Evolutionary conservation across 2,888 invertebrate genomes (phyloP), one percentile per base, ranked within the genome.

Genomic region (Melieria picta): DNA sequence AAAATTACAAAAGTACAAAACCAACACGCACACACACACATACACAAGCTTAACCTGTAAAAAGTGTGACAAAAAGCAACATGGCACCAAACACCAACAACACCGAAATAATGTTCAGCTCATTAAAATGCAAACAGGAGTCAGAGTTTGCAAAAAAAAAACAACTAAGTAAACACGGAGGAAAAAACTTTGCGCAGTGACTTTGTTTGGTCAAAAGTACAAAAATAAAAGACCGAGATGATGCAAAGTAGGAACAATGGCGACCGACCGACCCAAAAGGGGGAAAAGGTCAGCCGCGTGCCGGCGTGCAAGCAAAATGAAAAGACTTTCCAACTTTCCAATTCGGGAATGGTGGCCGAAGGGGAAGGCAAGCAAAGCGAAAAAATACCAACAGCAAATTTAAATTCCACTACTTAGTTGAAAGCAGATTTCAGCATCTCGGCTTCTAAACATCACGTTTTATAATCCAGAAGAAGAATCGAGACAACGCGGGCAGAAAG

Each of bases 81-180:
- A 30, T 2, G 2, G 30, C 30, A 30, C 30, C 30, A 2, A 30
- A 30, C 30, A 30, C 30, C 30, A 30, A 30, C 30, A 30, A 30
- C 30, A 30, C 30, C 30, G 30, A 30, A 30, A 30, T 30, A 30
- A 30, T 30, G 50, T 64, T 63, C 69, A 65, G 64, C 56, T 63
- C 48, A n/a, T 46, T 47, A 64, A 70, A 64, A 57, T 52, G 58
- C 65, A 70, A 30, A 58, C 60, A 64, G 57, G 50, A 52, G 52
- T 52, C 11, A 52, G 13, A 52, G 52, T 52, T 52, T 6, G 13
- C 11, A 11, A 13, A 52, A 52, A 52, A 52, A 52, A 52, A 50
- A 58, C 60, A 48, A 43, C 50, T 42, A 68, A 68, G 46, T 16
- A 60, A 68, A 61, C 13, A 13, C 47, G 52, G 16, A 46, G 45